Evolutionary conservation across 2,888 invertebrate species (phyloP).

Genomic region (Callosobruchus maculatus): DNA sequence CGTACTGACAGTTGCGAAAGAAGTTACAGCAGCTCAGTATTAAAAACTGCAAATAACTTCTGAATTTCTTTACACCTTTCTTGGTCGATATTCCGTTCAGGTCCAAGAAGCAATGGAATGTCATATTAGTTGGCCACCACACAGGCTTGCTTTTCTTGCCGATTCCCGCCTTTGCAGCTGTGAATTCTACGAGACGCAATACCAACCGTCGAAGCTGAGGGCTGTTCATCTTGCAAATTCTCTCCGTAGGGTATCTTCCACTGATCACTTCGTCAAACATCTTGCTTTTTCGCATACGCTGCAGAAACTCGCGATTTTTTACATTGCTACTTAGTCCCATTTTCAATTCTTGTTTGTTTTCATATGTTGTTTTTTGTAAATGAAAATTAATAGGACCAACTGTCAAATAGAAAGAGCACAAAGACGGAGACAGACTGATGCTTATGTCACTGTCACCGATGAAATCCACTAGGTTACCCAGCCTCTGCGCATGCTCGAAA

Average conservation of each 20-base stretch:
- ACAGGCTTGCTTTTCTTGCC: neutral
- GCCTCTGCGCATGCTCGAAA: neutral
- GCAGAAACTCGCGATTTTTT: neutral
- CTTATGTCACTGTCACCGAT: too few species aligned
- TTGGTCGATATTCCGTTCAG: neutral
- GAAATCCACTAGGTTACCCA: neutral
- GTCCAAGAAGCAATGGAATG: neutral
- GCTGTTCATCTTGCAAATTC: neutral
- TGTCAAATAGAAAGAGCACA: neutral
- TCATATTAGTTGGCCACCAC: slow-evolving; percentile 2
- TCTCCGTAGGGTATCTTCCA: neutral
- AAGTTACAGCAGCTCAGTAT: slow-evolving; percentile 1
- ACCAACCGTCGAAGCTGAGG: neutral
- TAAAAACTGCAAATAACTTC: neutral
- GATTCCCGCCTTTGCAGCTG: neutral
- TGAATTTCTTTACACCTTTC: neutral
- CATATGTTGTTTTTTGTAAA: neutral
- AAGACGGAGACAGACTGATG: neutral
- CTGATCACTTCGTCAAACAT: neutral
- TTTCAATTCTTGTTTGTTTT: neutral
- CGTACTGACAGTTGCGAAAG: neutral
- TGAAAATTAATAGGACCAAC: neutral
- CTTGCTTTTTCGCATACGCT: neutral
- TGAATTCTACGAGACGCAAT: slow-evolving; percentile 1
- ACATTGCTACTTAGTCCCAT: neutral